A percentile compares a stretch with the other conserved stretches of the same genome.
Conservation (phyloP, 2,797 vertebrate species). For the Dermochelys coriacea region DNA sequence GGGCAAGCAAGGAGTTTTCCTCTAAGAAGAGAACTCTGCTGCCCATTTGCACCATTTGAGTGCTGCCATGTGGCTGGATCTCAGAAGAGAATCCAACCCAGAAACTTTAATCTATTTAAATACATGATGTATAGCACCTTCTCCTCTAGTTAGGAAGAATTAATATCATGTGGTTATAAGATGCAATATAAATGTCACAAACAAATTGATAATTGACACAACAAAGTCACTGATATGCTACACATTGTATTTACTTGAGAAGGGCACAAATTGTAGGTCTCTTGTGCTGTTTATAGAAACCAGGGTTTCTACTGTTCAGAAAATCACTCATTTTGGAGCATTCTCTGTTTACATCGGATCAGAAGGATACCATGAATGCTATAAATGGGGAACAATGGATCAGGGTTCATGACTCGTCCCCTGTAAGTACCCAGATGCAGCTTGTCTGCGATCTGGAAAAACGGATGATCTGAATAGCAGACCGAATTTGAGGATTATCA, state of each 20-base stretch:
- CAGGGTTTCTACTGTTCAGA: not conserved
- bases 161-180: not conserved
- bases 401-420: too few species aligned
- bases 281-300: not conserved
- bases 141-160: not conserved
- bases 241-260: not conserved
- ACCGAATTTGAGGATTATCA: too few species aligned
- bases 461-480: too few species aligned
- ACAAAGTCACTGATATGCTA: not conserved
- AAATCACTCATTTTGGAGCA: not conserved
- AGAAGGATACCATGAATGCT: not conserved
- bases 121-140: not conserved
- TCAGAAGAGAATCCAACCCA: not conserved
- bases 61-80: not conserved
- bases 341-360: not conserved
- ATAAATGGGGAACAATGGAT: too few species aligned
- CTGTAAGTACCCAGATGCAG: too few species aligned
- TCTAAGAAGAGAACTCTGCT: not conserved
- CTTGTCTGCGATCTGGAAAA: too few species aligned
- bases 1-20: not conserved
- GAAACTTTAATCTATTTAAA: not conserved
- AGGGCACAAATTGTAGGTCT: too few species aligned
- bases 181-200: not conserved
- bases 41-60: not conserved
- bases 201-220: not conserved